Evolutionary conservation across 2,113 vertebrate species (phyloP).

Genomic region (Pedetes capensis): DNA sequence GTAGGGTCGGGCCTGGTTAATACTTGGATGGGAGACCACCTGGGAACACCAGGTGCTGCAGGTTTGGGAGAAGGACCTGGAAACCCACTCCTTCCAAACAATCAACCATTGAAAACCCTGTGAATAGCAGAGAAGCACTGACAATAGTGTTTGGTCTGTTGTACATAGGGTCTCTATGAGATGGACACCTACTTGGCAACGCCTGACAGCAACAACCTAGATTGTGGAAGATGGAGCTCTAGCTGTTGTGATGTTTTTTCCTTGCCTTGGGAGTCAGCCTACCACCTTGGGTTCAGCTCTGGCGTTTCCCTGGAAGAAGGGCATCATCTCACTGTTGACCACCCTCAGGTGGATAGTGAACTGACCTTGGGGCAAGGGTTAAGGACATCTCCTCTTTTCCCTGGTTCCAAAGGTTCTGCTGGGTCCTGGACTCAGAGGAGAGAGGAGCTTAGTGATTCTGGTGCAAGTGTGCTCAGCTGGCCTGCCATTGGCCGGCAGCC

Average conservation of each 20-base stretch:
- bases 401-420: neutral
- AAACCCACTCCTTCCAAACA: too few relatives aligned
- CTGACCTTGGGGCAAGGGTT: too few relatives aligned
- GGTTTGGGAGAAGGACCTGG: too few relatives aligned
- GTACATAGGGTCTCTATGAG: too few relatives aligned
- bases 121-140: too few relatives aligned
- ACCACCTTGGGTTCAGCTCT: neutral
- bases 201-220: neutral
- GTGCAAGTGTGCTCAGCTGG: neutral
- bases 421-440: neutral
- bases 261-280: neutral
- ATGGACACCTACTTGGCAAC: too few relatives aligned
- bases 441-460: neutral
- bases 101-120: too few relatives aligned
- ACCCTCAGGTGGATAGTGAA: neutral
- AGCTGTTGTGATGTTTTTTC: neutral
- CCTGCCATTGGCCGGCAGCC: neutral
- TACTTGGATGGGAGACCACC: too few relatives aligned
- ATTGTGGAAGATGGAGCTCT: neutral
- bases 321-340: neutral
- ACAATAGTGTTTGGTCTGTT: too few relatives aligned
- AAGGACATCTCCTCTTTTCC: neutral
- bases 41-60: too few relatives aligned
- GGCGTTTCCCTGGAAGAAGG: neutral
- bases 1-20: too few relatives aligned